Percentiles rank a stretch among this genome's conserved stretches.
These are phyloP conservation scores for Gymnorhina tibicen DNA, from an alignment of 2,113 vertebrate species.

Conservation along the genomic window DNA sequence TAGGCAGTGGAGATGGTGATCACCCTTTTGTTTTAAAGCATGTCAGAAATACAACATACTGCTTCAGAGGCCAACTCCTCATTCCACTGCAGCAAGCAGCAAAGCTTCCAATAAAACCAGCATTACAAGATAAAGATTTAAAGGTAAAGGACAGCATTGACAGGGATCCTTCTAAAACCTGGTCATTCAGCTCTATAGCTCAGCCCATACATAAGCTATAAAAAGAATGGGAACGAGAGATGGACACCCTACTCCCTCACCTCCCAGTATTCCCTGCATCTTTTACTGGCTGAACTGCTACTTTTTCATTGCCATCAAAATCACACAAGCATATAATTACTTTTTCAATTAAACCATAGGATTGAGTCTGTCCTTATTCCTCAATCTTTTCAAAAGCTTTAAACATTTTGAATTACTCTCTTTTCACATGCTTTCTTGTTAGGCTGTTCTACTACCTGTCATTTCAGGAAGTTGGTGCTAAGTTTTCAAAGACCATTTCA, in stretches of 20 bases:
- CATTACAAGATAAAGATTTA: neutral
- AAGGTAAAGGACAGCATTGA: neutral
- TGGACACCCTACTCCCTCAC: neutral
- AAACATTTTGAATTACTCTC: neutral
- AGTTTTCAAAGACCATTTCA: constrained; percentile 14
- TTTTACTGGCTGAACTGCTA: neutral
- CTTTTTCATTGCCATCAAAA: neutral
- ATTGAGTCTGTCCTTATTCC: neutral
- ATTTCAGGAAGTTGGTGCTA: neutral
- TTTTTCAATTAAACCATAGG: neutral
- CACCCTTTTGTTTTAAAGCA: neutral
- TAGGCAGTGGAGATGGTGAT: neutral
- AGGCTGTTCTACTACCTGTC: neutral
- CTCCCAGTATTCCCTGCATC: neutral
- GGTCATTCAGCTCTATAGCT: neutral
- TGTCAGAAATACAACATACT: neutral
- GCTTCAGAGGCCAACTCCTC: neutral
- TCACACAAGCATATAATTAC: neutral
- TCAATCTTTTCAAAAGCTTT: neutral
- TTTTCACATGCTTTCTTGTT: neutral
- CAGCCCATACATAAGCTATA: neutral
- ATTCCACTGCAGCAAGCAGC: neutral
- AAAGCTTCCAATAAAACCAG: neutral
- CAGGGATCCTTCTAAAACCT: neutral
- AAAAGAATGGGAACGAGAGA: neutral